phyloP scores from a whole-genome alignment of 2,888 invertebrate species.

The Cheilosia grossa region DNA sequence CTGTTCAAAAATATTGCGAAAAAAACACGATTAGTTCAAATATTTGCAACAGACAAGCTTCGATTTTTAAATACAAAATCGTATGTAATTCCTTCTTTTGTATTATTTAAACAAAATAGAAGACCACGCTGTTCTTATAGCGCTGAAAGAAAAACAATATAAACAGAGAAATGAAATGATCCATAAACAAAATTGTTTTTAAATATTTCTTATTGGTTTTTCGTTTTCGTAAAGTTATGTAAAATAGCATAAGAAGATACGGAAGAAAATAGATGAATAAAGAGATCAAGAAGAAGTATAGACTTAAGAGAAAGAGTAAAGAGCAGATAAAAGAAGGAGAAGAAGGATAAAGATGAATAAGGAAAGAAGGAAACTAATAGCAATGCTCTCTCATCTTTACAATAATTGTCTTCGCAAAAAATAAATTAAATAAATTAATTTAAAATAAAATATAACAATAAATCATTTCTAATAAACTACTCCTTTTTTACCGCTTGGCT shows the following conservation, averaged over 20 bases:
- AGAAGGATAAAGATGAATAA: conserved; percentile 21
- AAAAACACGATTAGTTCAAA: too few species aligned
- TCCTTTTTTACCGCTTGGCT: conserved; percentile 80
- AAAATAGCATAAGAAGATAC: conserved; percentile 46
- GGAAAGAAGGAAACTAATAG: conserved; percentile 52
- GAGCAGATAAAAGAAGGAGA: conserved; percentile 44
- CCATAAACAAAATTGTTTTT: conserved; percentile 37
- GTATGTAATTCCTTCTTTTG: too few species aligned
- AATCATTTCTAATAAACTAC: conserved; percentile 34
- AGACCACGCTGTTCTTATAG: not conserved
- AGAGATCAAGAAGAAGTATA: conserved; percentile 39
- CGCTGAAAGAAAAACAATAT: conserved; percentile 29
- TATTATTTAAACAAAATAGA: too few species aligned
- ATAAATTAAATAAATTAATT: conserved; percentile 83
- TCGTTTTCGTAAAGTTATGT: conserved; percentile 56
- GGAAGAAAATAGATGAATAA: not conserved
- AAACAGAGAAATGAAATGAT: conserved; percentile 70
- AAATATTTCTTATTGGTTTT: conserved; percentile 46
- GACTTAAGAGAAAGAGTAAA: conserved; percentile 35
- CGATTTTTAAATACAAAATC: too few species aligned
- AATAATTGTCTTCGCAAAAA: conserved; percentile 68
- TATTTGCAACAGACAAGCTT: too few species aligned
- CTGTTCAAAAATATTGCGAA: too few species aligned
- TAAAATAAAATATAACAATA: conserved; percentile 78
- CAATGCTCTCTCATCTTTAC: conserved; percentile 33